phyloP scores from a whole-genome alignment of 2,888 invertebrate species.

The Sturmia bella region DNA sequence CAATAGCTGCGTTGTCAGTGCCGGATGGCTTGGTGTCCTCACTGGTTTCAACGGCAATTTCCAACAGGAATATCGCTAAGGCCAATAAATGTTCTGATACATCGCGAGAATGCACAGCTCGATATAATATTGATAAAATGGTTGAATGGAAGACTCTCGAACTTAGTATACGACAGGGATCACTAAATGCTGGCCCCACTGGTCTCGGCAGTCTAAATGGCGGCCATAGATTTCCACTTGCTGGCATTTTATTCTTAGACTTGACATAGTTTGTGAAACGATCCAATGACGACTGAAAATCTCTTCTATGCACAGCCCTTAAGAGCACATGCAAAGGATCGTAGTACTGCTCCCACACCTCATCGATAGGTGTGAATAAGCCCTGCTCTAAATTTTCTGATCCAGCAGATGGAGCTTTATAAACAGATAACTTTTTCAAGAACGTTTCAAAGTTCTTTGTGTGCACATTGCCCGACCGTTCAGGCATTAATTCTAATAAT shows the following conservation, averaged over 20 bases:
- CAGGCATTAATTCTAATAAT: slow-evolving; percentile 96
- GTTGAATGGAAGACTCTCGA: slow-evolving; percentile 82
- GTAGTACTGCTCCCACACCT: slow-evolving; percentile 95
- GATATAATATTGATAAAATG: slow-evolving; percentile 91
- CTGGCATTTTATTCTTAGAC: slow-evolving; percentile 84
- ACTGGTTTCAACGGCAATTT: slow-evolving; percentile 86
- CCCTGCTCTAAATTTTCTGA: slow-evolving; percentile 93
- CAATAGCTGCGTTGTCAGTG: slow-evolving; percentile 76
- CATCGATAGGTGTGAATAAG: slow-evolving; percentile 91
- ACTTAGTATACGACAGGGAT: slow-evolving; percentile 83
- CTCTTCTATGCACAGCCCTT: slow-evolving; percentile 94
- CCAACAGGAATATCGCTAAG: slow-evolving; percentile 91
- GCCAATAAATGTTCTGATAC: slow-evolving; percentile 95
- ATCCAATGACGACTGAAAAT: slow-evolving; percentile 97
- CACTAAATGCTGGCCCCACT: slow-evolving; percentile 85
- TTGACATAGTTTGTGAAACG: slow-evolving; percentile 91
- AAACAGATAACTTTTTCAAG: slow-evolving; percentile 91
- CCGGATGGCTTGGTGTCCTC: slow-evolving; percentile 73
- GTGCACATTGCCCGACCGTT: slow-evolving; percentile 95
- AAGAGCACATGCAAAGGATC: slow-evolving; percentile 96
- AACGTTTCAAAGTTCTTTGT: slow-evolving; percentile 94
- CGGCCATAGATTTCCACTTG: slow-evolving; percentile 88
- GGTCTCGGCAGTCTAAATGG: slow-evolving; percentile 89
- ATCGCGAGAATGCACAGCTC: slow-evolving; percentile 88
- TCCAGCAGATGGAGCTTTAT: slow-evolving; percentile 89